Evolutionary conservation across 2,797 vertebrate genomes (phyloP).

Genomic region (Fistularia tabacaria): DNA sequence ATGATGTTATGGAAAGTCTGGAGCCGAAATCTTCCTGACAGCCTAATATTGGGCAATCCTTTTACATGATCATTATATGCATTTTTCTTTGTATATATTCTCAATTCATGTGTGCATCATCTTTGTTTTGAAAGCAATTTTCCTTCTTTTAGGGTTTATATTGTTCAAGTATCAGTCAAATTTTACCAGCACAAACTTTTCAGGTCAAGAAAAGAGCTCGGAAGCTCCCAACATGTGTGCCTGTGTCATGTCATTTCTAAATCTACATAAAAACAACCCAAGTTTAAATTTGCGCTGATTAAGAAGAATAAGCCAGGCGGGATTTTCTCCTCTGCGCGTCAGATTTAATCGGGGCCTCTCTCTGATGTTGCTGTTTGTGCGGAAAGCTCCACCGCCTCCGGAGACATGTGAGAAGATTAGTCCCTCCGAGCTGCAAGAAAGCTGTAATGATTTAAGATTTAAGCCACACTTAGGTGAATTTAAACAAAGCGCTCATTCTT

Average conservation of each 20-base stretch:
- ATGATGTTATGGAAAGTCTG: conserved; percentile 4
- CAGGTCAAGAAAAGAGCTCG: no score
- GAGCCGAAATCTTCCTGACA: conserved; percentile 12
- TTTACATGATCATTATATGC: neutral
- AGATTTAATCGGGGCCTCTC: conserved; percentile 28
- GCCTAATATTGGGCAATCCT: conserved; percentile 2
- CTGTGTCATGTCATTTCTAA: conserved; percentile 1
- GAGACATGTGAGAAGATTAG: conserved; percentile 40
- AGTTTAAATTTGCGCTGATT: neutral
- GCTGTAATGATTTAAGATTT: conserved; percentile 39
- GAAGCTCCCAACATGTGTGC: no score
- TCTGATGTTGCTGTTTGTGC: conserved; percentile 24
- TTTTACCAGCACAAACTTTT: no score
- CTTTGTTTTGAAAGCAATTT: neutral
- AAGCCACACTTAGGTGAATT: conserved; percentile 21
- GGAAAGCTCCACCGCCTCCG: conserved; percentile 5
- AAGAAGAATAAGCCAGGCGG: neutral
- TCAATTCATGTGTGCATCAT: neutral
- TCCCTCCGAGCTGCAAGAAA: conserved; percentile 21
- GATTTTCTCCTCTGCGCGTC: conserved; percentile 5
- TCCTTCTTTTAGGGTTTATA: neutral
- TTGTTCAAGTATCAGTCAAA: neutral
- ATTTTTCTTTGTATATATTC: neutral
- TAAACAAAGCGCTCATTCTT: conserved; percentile 61
- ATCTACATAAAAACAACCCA: conserved; percentile 2